Evolutionary conservation across 2,888 invertebrate genomes (phyloP), one percentile per base, ranked within the genome.

Genomic region (Diabrotica balteata): DNA sequence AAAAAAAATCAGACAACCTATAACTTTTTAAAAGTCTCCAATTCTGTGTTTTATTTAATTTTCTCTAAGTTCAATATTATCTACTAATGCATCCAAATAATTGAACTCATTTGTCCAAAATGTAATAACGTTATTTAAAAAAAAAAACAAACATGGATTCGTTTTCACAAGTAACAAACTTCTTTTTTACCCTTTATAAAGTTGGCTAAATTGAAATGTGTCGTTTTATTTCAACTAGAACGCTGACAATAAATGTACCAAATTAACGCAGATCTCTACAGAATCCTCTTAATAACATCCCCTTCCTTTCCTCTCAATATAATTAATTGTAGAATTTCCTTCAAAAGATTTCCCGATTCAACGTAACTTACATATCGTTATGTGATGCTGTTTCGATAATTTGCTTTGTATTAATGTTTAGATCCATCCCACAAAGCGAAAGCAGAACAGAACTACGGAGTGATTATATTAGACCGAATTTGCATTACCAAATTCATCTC

Each of bases 401-500:
- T 69, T 69, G 63, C 66, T 69, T 66, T 69, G 69, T 69, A 69
- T 69, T 59, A 69, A 59, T 69, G 59, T 66, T 69, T 66, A 63
- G 69, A 59, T 54, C 54, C 57, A 62, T 63, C 63, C 65, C 69
- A 59, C 71, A 71, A 71, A 69, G 71, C 69, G 63, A 67, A 69
- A 69, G 63, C 66, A 63, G 59, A 58, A 66, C 66, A 69, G 55
- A 58, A 63, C 63, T 66, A 67, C 65, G 66, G 70, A 68, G 62
- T 71, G 71, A 69, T 75, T 72, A 73, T 73, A 73, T 71, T 70
- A 66, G 69, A 66, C 66, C 45, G 70, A 72, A 78, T 78, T 78
- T 78, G 75, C 76, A 77, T 78, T 71, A 65, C 69, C 67, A 66
- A 76, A 76, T 72, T 70, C 69, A 58, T 70, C 67, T 62, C 72